Evolutionary conservation across 1,140 invertebrate genomes (phyloP), one percentile per base, ranked within the genome.

Genomic region (Temnothorax longispinosus): DNA sequence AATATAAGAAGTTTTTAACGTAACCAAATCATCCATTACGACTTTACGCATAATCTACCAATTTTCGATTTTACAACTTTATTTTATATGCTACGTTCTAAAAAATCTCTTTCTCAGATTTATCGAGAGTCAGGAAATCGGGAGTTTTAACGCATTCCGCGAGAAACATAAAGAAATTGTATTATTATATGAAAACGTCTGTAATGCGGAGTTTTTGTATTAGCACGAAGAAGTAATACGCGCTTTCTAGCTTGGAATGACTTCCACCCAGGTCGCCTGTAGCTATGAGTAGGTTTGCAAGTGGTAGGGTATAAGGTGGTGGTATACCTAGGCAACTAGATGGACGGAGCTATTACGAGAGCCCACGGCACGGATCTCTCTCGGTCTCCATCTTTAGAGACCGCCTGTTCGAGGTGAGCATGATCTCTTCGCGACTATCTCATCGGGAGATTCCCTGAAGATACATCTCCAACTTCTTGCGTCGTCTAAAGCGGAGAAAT

Each of bases 321-420:
- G 44, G n/a, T 62, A 13, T 62, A 21, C n/a, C 44, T 65, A 74
- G 52, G 41, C 80, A 71, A 74, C 18, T 32, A 60, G 69, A 84
- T 60, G 35, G 13, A 64, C 44, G n/a, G 47, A 64, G 47, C 21
- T 75, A 65, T 85, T 77, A 78, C 6, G 27, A 58, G 69, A 76
- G 5, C 15, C 6, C 74, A 27, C 27, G 27, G 27, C 18, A 78
- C 21, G 74, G 32, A 6, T 50, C 69, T 77, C 58, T 21, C 15
- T 3, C 44, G 10, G 6, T 58, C 35, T 78, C 74, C 82, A 65
- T 85, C 47, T 78, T 78, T 85, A 74, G 54, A 41, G 41, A 58
- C 69, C 27, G 67, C 32, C 54, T 78, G 15, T 44, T 67, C 74
- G 15, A 85, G 38, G 18, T 38, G 8, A 69, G 35, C 38, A 71